phyloP scores from a whole-genome alignment of 2,888 invertebrate genomes.

The Trichogramma dendrolimi region DNA sequence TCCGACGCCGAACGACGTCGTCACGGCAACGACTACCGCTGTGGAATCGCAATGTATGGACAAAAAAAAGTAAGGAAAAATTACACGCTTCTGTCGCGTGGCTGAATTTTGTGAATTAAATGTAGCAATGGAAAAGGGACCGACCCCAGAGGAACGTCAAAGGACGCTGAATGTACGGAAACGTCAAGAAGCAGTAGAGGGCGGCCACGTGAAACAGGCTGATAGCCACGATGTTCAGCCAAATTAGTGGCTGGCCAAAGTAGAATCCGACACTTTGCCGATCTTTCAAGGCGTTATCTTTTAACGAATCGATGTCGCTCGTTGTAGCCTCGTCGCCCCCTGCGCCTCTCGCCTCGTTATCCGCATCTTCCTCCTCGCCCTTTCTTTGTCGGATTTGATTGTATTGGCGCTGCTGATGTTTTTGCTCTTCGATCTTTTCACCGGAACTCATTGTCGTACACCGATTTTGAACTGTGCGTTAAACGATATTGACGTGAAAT shows the following conservation, averaged over 20 bases:
- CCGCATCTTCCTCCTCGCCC: too few species aligned
- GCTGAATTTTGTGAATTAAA: too few species aligned
- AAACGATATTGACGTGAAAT: too few species aligned
- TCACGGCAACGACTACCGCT: slow-evolving; percentile 47
- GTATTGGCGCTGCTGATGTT: background rate
- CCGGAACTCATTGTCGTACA: too few species aligned
- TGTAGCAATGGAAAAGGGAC: slow-evolving; percentile 32
- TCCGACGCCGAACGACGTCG: slow-evolving; percentile 66
- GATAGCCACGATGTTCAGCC: slow-evolving; percentile 59
- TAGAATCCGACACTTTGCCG: background rate
- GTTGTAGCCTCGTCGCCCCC: too few species aligned
- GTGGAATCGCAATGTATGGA: background rate
- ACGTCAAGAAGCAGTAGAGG: slow-evolving; percentile 47
- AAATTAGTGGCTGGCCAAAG: slow-evolving; percentile 53
- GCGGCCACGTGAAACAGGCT: slow-evolving; percentile 53
- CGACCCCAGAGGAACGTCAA: slow-evolving; percentile 58
- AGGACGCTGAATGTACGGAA: slow-evolving; percentile 44
- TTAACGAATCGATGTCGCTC: background rate
- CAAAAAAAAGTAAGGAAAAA: too few species aligned
- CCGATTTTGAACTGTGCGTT: too few species aligned
- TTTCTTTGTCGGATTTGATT: too few species aligned
- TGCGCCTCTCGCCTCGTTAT: too few species aligned
- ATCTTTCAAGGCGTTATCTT: background rate
- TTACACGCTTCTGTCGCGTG: too few species aligned
- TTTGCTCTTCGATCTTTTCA: background rate